Evolutionary conservation across 2,113 vertebrate genomes (phyloP).

Genomic region (Puntigrus tetrazona): DNA sequence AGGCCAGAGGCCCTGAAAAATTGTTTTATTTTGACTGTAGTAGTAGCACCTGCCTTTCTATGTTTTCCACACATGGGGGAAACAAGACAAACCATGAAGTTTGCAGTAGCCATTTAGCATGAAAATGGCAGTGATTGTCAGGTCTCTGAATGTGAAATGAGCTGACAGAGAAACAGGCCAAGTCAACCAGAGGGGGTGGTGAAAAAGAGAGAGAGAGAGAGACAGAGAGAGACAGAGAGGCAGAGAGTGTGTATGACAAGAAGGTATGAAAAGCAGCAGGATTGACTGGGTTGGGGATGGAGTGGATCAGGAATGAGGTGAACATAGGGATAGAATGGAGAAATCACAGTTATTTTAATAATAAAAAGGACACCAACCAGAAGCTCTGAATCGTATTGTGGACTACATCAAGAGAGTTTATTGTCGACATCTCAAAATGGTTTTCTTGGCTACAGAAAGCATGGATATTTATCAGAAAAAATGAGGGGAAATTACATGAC

Average conservation of each 20-base stretch:
- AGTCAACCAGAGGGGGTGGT: slow-evolving; percentile 15
- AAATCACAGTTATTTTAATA: too few relatives aligned
- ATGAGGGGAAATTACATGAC: neutral
- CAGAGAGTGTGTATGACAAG: slow-evolving; percentile 17
- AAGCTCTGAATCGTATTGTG: neutral
- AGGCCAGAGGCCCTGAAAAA: too few relatives aligned
- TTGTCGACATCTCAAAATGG: neutral
- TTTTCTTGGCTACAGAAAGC: neutral
- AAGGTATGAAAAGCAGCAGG: slow-evolving; percentile 32
- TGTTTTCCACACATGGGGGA: too few relatives aligned
- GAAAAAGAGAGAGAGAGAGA: slow-evolving; percentile 49
- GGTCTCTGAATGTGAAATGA: slow-evolving; percentile 64
- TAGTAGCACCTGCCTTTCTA: too few relatives aligned
- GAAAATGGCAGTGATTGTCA: slow-evolving; percentile 42
- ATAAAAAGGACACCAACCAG: neutral
- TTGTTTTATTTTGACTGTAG: too few relatives aligned
- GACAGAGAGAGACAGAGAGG: slow-evolving; percentile 34
- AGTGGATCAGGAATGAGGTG: slow-evolving; percentile 38
- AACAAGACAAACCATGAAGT: neutral
- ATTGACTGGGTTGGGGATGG: slow-evolving; percentile 28
- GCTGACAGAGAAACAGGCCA: slow-evolving; percentile 46
- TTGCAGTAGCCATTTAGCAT: neutral
- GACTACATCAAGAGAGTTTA: neutral
- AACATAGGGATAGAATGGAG: slow-evolving; percentile 47
- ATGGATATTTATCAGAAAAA: neutral